These are phyloP conservation scores for Misgurnus anguillicaudatus DNA, from an alignment of 2,113 vertebrate genomes.

Conservation along the genomic window DNA sequence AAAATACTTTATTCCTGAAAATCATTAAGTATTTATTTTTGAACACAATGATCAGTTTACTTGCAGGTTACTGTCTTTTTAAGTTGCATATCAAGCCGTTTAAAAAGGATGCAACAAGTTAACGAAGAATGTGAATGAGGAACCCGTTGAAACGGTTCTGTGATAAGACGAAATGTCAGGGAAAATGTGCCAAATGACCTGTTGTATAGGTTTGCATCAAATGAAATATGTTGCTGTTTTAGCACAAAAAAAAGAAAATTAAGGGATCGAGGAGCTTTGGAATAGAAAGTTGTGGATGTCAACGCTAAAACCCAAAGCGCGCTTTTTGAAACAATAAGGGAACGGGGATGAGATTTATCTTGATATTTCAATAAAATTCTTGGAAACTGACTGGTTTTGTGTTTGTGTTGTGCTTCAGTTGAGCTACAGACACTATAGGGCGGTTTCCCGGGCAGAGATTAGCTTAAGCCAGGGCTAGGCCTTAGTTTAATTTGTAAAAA, in stretches of 20 bases:
- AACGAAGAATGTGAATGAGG: conserved; percentile 7
- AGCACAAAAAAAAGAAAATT: conserved; percentile 51
- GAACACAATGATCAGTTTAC: neutral
- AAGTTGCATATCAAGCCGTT: neutral
- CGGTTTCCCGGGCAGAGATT: too few species aligned
- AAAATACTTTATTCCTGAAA: neutral
- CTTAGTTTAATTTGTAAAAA: too few species aligned
- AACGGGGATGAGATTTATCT: conserved; percentile 76
- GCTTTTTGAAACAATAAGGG: conserved; percentile 76
- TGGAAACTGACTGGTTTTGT: conserved; percentile 60
- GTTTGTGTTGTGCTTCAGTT: neutral
- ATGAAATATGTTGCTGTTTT: conserved; percentile 70
- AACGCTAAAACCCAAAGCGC: conserved; percentile 74
- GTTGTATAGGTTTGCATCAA: conserved; percentile 64
- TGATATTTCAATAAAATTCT: conserved; percentile 81
- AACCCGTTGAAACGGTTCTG: conserved; percentile 52
- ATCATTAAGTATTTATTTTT: neutral
- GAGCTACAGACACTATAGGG: too few species aligned
- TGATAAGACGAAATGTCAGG: conserved; percentile 55
- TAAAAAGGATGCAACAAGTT: neutral
- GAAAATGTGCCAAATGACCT: conserved; percentile 76
- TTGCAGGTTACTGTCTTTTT: neutral
- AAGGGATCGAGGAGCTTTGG: conserved; percentile 59
- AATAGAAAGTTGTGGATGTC: conserved; percentile 63
- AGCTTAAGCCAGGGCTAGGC: too few species aligned